Evolutionary conservation across 2,797 vertebrate genomes (phyloP), one percentile per base, ranked within the genome.

Genomic region (Okamejei kenojei): DNA sequence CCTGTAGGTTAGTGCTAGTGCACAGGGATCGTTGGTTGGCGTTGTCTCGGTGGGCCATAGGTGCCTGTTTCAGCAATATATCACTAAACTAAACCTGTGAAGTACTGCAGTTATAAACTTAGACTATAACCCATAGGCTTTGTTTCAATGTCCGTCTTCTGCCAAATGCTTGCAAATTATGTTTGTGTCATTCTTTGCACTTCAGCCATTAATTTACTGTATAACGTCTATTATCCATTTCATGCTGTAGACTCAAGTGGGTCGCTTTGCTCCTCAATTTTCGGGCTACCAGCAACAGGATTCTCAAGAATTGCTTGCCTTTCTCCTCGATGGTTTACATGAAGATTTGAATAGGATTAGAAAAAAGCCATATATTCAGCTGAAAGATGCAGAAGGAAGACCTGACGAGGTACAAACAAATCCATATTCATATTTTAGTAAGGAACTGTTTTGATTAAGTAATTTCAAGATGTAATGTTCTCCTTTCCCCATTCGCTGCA

Each of bases 271-370:
- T 65, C 99, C 99, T 11, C 99, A 99, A 81, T 99, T 99, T 95
- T 99, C 99, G 90, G 99, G 99, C 93, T 99, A 99, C 96, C 99
- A 99, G 94, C 99, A 99, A 94, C 99, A 99, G 96, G 99, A 99
- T 95, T 99, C 98, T 94, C 99, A 99, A 73, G 99, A 99, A 96
- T 96, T 99, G 8, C 95, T 99, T 94, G 98, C 99, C 94, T 99
- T 99, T 94, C 97, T 99, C n/a, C 95, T 99, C 94, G 99, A 99
- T 93, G 99, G 99, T 80, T 96, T 99, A 93, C 99, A 99, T 35
- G 99, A 99, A 93, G 99, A 99, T 96, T 96, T 99, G 94, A 99
- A 99, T 96, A 97, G 99, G 94, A 99, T 99, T 96, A 97, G 98
- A 94, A 99, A 99, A 96, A 99, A 99, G 96, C 98, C 98, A 93